Evolutionary conservation across 2,888 invertebrate species (phyloP), one percentile per base, ranked within the genome.

Genomic region (Candidula unifasciata): DNA sequence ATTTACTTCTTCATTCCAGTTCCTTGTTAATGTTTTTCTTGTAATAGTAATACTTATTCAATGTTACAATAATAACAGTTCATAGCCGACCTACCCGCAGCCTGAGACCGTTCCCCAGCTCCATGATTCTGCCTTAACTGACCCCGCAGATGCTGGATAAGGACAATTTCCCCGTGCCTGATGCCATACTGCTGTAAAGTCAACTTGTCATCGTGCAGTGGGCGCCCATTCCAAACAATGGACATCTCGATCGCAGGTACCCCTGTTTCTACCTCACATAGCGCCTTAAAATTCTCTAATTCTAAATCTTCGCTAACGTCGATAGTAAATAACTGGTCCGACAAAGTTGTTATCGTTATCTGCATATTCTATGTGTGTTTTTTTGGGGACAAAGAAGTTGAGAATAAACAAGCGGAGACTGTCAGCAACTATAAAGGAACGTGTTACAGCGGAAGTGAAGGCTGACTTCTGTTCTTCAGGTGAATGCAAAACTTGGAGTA

Each of bases 231-330:
- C 94, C 96, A 97, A 79, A 97, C 96, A 87, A 99, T 95, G 66
- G 96, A 95, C 88, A 98, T 97, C 93, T 98, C 96, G 86, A 95
- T 95, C 0, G 96, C 96, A 86, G 96, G 96, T 64, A 93, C 90
- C 35, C 91, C 90, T 8, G 90, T 89, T 87, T 93, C 93, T 83
- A 91, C 89, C 87, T 93, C 94, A 90, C 94, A 94, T 77, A 94
- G 90, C 8, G 93, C 94, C 94, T 98, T 98, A 92, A 99, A 97
- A 94, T 98, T 98, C 94, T 97, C 97, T 90, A 99, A 94, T 94
- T 98, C 98, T 93, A 99, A 95, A 91, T 99, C 98, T 93, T 97
- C 97, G 86, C 97, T 96, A 44, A 98, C 97, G 92, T 98, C 98
- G 90, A 99, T 94, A 86, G 96, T 96, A 95, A 98, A 98, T 89